These are phyloP conservation scores for Eristalis intricaria DNA, from an alignment of 2,888 invertebrate species.

Conservation along the genomic window DNA sequence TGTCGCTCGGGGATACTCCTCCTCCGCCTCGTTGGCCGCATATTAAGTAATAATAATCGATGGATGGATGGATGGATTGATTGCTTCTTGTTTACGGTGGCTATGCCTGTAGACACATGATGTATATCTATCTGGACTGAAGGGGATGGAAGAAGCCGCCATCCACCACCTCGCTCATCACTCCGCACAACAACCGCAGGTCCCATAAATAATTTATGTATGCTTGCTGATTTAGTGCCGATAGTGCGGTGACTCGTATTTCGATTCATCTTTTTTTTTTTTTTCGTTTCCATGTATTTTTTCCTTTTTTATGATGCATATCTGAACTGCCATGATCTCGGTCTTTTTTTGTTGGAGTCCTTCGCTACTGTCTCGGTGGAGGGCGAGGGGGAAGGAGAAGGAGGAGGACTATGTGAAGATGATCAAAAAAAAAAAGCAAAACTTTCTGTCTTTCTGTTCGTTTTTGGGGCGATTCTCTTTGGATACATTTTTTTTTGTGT, in stretches of 20 bases:
- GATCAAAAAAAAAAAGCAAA: neutral
- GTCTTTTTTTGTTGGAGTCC: neutral
- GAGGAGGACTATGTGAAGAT: neutral
- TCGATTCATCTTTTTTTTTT: constrained; percentile 39
- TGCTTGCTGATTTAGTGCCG: constrained; percentile 61
- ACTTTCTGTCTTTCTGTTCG: neutral
- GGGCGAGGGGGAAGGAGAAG: neutral
- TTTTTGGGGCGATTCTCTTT: constrained; percentile 7
- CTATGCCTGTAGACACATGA: constrained; percentile 11
- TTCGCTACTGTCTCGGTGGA: neutral
- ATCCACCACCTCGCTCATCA: neutral
- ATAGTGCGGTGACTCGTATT: constrained; percentile 62
- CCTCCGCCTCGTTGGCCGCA: constrained; percentile 6
- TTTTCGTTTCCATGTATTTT: constrained; percentile 8
- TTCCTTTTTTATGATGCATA: constrained; percentile 43
- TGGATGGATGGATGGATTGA: constrained; percentile 50
- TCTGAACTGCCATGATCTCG: constrained; percentile 35
- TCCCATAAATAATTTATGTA: constrained; percentile 54
- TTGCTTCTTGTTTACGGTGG: constrained; percentile 52
- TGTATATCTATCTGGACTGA: neutral
- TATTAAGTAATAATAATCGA: constrained; percentile 67
- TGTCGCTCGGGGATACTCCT: neutral
- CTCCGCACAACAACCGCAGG: neutral
- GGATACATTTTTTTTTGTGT: neutral
- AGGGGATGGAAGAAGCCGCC: neutral